A percentile compares a stretch with the other conserved stretches of the same genome.
phyloP scores from a whole-genome alignment of 2,113 vertebrate genomes.

The Paraplagusia blochii region DNA sequence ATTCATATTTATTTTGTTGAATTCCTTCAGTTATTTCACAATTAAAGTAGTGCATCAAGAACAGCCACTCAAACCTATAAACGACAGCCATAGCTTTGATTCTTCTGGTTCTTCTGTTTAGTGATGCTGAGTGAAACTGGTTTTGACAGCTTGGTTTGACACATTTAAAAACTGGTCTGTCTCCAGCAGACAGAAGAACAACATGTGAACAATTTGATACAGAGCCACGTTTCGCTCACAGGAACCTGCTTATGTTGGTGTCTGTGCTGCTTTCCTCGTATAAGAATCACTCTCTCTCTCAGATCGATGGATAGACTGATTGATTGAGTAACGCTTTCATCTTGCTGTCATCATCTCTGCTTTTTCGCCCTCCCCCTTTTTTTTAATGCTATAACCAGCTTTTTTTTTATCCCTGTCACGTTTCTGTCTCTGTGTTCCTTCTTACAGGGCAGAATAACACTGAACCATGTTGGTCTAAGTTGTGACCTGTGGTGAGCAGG shows the following conservation, averaged over 20 bases:
- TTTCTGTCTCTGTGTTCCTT: slow-evolving; percentile 19
- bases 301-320: slow-evolving; percentile 48
- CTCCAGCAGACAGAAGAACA: slow-evolving; percentile 11
- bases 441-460: slow-evolving; percentile 48
- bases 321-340: slow-evolving; percentile 25
- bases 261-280: slow-evolving; percentile 21
- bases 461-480: slow-evolving; percentile 64
- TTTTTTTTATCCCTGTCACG: slow-evolving; percentile 16
- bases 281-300: slow-evolving; percentile 37
- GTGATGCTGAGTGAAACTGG: slow-evolving; percentile 26
- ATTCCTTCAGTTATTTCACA: not conserved
- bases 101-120: slow-evolving; percentile 21
- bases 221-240: not conserved
- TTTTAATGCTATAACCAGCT: not conserved
- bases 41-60: not conserved
- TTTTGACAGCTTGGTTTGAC: slow-evolving; percentile 35
- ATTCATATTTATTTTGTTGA: not conserved
- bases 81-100: slow-evolving; percentile 24
- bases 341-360: not conserved
- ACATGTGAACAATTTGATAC: slow-evolving; percentile 26
- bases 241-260: slow-evolving; percentile 38
- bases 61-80: slow-evolving; percentile 3
- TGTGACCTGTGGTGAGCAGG: slow-evolving; percentile 50
- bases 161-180: slow-evolving; percentile 8
- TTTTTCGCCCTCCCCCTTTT: not conserved